Evolutionary conservation across 2,888 invertebrate genomes (phyloP).

Genomic region (Ariolimax columbianus): DNA sequence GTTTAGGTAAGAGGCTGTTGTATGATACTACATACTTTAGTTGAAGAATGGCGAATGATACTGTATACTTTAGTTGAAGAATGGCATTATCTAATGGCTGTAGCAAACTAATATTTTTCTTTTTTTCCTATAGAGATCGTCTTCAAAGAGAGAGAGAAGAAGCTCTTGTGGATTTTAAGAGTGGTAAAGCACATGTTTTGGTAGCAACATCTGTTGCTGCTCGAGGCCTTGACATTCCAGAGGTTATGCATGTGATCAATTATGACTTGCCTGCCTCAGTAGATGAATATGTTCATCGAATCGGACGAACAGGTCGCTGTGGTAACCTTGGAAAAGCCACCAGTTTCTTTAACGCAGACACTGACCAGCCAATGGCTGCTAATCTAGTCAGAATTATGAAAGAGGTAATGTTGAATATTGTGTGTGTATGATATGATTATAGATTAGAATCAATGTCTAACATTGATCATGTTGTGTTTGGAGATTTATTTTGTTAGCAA

Average conservation of each 20-base stretch:
- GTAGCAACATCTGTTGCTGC: slow-evolving; percentile 98
- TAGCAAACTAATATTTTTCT: no score
- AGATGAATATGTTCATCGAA: slow-evolving; percentile 98
- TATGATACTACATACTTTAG: no score
- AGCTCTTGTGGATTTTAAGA: slow-evolving; percentile 88
- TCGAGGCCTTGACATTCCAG: slow-evolving; percentile 90
- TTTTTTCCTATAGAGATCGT: slow-evolving; percentile 81
- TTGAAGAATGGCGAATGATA: no score
- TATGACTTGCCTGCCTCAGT: slow-evolving; percentile 98
- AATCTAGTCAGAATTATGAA: slow-evolving; percentile 87
- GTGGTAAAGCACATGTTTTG: slow-evolving; percentile 87
- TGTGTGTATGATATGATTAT: no score
- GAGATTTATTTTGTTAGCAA: no score
- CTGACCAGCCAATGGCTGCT: slow-evolving; percentile 81
- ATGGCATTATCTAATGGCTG: no score
- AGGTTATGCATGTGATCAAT: slow-evolving; percentile 99
- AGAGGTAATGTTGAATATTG: slow-evolving; percentile 81
- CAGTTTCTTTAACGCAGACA: slow-evolving; percentile 78
- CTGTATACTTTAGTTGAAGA: no score
- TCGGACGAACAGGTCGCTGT: slow-evolving; percentile 99
- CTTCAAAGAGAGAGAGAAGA: slow-evolving; percentile 86
- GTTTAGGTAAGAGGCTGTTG: no score
- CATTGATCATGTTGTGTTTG: no score
- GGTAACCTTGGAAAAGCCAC: slow-evolving; percentile 90
- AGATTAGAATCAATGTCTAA: no score